Conservation (phyloP, 2,888 invertebrate genomes). For the Pardosa pseudoannulata region DNA sequence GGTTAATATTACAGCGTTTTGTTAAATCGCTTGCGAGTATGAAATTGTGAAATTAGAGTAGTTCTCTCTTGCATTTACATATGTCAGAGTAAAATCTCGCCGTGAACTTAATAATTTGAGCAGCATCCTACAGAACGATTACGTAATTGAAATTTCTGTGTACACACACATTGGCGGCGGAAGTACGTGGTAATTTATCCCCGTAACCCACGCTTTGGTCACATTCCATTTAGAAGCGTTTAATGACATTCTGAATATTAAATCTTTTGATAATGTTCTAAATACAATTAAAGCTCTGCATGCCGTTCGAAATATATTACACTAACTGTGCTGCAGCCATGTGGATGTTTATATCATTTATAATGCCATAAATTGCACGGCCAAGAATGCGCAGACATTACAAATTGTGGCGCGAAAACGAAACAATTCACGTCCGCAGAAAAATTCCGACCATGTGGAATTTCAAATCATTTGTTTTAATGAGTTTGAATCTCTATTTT, state of each 20-base stretch:
- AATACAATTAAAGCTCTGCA: slow-evolving; percentile 57
- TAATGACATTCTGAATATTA: slow-evolving; percentile 61
- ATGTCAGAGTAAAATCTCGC: slow-evolving; percentile 34
- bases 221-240: slow-evolving; percentile 50
- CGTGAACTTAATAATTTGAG: slow-evolving; percentile 32
- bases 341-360: slow-evolving; percentile 51
- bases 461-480: slow-evolving; percentile 17
- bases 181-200: slow-evolving; percentile 47
- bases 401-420: slow-evolving; percentile 28
- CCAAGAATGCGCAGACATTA: slow-evolving; percentile 36
- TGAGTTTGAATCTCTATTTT: background rate
- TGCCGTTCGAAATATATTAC: slow-evolving; percentile 53
- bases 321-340: slow-evolving; percentile 37
- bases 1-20: background rate
- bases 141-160: slow-evolving; percentile 61
- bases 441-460: slow-evolving; percentile 15
- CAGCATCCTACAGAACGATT: slow-evolving; percentile 41
- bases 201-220: slow-evolving; percentile 30
- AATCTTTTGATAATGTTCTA: slow-evolving; percentile 56
- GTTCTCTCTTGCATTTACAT: slow-evolving; percentile 2
- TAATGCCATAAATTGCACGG: slow-evolving; percentile 39
- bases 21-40: background rate
- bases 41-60: background rate
- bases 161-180: slow-evolving; percentile 11
- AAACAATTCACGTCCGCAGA: slow-evolving; percentile 16